Percentiles rank a stretch among this genome's conserved stretches.
phyloP scores from a whole-genome alignment of 2,888 invertebrate genomes.

The Beris morrisii region DNA sequence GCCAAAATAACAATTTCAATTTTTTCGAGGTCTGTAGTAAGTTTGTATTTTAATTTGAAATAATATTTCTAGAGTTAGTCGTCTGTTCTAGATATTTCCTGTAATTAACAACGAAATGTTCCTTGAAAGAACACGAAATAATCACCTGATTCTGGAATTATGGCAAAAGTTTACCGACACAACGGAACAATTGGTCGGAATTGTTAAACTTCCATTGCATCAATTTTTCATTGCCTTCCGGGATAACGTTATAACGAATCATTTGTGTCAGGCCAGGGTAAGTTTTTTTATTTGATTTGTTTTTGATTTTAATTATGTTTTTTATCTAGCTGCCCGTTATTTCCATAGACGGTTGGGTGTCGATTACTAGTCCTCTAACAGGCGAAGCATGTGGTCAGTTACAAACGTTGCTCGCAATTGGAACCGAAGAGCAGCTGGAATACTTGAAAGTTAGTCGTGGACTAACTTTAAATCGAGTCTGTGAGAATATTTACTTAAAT shows the following conservation, averaged over 20 bases:
- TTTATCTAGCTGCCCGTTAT: conserved; percentile 61
- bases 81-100: conserved; percentile 58
- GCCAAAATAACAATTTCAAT: conserved; percentile 44
- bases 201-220: conserved; percentile 62
- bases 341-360: conserved; percentile 63
- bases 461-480: conserved; percentile 38
- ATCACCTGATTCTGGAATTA: conserved; percentile 61
- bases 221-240: conserved; percentile 64
- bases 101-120: conserved; percentile 61
- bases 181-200: conserved; percentile 56
- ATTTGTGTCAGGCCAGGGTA: conserved; percentile 61
- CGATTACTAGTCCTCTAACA: conserved; percentile 57
- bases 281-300: background rate
- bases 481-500: conserved; percentile 39
- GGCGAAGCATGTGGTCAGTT: conserved; percentile 59
- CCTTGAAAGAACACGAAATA: conserved; percentile 60
- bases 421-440: conserved; percentile 63
- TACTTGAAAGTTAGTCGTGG: conserved; percentile 57
- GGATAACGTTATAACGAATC: conserved; percentile 60
- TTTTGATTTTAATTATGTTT: background rate
- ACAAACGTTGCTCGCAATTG: conserved; percentile 62
- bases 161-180: conserved; percentile 54
- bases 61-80: background rate
- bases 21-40: conserved; percentile 47
- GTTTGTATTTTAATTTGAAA: conserved; percentile 9